Conservation (phyloP, 2,113 vertebrate species). For the Plotosus lineatus region DNA sequence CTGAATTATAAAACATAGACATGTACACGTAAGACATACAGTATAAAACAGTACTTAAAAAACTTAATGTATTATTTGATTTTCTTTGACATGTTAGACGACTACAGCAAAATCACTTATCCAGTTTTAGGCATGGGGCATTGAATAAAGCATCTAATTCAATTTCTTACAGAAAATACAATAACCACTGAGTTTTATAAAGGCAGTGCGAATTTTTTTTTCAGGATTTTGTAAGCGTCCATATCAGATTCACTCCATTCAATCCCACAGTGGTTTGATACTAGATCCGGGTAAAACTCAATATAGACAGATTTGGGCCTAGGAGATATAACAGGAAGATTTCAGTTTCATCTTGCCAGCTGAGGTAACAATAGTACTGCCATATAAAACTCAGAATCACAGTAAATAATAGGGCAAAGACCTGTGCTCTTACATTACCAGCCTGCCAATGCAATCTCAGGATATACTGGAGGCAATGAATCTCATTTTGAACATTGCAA, state of each 20-base stretch:
- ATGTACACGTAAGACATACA: constrained; percentile 12
- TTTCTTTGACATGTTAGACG: background rate
- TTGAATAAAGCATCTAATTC: background rate
- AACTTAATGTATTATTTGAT: background rate
- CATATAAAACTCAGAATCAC: constrained; percentile 8
- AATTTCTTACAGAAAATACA: constrained; percentile 12
- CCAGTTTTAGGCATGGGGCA: background rate
- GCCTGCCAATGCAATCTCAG: background rate
- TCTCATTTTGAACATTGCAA: background rate
- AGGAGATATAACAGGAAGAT: background rate
- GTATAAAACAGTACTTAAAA: background rate
- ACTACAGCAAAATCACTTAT: background rate
- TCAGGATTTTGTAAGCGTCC: background rate
- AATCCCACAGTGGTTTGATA: background rate
- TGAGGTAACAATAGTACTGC: constrained; percentile 3
- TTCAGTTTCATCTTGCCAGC: constrained; percentile 29
- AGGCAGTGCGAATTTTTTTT: background rate
- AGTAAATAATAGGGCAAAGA: background rate
- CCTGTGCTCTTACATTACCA: background rate
- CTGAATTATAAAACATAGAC: constrained; percentile 25
- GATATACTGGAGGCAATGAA: background rate
- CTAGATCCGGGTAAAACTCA: background rate
- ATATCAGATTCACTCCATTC: constrained; percentile 14
- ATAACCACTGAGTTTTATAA: background rate
- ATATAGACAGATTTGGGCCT: background rate